These are phyloP conservation scores for Ammodytes marinus DNA, from an alignment of 2,113 vertebrate genomes.

Conservation along the genomic window DNA sequence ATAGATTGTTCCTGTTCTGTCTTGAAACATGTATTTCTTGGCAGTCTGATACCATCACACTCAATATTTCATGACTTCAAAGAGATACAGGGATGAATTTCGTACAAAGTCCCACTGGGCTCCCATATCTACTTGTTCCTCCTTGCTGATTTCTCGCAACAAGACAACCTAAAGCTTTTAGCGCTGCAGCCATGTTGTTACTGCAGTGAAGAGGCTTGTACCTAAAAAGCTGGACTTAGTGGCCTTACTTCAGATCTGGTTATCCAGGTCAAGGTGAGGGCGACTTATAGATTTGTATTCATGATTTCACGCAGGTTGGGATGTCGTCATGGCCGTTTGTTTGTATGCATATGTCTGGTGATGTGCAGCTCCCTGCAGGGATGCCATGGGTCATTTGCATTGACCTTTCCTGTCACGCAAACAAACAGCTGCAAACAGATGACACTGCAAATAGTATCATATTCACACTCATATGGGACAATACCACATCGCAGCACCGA, in stretches of 20 bases:
- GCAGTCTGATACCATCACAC: conserved; percentile 61
- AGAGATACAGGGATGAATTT: conserved; percentile 50
- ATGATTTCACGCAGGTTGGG: conserved; percentile 18
- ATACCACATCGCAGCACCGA: background rate
- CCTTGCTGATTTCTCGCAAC: conserved; percentile 23
- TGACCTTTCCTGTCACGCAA: conserved; percentile 61
- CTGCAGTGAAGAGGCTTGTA: conserved; percentile 15
- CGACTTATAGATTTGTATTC: conserved; percentile 20
- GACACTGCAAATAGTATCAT: conserved; percentile 30
- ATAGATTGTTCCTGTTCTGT: conserved; percentile 52
- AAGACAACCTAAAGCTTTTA: conserved; percentile 46
- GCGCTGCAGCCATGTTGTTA: background rate
- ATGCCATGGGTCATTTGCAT: conserved; percentile 51
- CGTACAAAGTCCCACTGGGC: conserved; percentile 28
- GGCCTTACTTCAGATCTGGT: conserved; percentile 20
- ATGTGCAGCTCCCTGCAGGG: conserved; percentile 44
- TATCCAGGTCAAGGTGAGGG: conserved; percentile 37
- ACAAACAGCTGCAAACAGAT: conserved; percentile 54
- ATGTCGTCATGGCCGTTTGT: conserved; percentile 7
- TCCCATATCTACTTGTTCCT: conserved; percentile 30
- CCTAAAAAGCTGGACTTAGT: conserved; percentile 1
- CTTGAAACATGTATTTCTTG: conserved; percentile 61
- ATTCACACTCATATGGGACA: conserved; percentile 22
- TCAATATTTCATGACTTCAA: conserved; percentile 71
- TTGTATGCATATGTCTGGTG: conserved; percentile 3